Base-by-base conservation (phyloP, 2,888 invertebrate species). In the Pegoplata infirma region DNA sequence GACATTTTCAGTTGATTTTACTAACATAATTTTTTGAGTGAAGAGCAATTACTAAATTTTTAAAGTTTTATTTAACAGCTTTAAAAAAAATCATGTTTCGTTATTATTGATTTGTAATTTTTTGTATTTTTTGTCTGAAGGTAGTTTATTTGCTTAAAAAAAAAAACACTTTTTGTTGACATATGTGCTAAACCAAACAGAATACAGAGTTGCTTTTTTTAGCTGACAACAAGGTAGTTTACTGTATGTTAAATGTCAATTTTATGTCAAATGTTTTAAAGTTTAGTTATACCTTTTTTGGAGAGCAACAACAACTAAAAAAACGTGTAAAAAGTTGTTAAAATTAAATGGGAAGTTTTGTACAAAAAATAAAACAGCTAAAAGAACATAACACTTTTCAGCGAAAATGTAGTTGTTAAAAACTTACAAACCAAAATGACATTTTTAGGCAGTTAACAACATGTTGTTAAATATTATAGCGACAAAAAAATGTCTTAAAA, bases 201-300 rank as follows among this genome's bases (percentile, higher is more conserved):
- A 56, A 12, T 53, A 25, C n/a, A n/a, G 10, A 53, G 53, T 53
- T 14, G 21, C 12, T 51, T 23, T 28, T 19, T 63, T 75, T 55
- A 69, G 64, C 1, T 5, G 12, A 73, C 28, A 63, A 81, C 69
- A 78, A 81, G 80, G 82, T 76, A 76, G 74, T 76, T 82, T 82
- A 84, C n/a, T n/a, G 82, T 85, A 85, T 84, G 86, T 87, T 83
- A 85, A 84, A 85, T 83, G 86, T 86, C 86, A 86, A 82, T 86
- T 86, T 85, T 83, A 81, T 84, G 87, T 86, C 87, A 85, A 84
- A 76, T 77, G 69, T 73, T 73, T 63, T 44, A 68, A 72, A 51
- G 67, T 64, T 71, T 71, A 40, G 61, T 73, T n/a, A 58, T 61
- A 63, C 56, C 72, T 72, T 61, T 67, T 67, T 76, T 76, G 66